Evolutionary conservation across 2,113 vertebrate genomes (phyloP).

Genomic region (Nyctereutes procyonoides): DNA sequence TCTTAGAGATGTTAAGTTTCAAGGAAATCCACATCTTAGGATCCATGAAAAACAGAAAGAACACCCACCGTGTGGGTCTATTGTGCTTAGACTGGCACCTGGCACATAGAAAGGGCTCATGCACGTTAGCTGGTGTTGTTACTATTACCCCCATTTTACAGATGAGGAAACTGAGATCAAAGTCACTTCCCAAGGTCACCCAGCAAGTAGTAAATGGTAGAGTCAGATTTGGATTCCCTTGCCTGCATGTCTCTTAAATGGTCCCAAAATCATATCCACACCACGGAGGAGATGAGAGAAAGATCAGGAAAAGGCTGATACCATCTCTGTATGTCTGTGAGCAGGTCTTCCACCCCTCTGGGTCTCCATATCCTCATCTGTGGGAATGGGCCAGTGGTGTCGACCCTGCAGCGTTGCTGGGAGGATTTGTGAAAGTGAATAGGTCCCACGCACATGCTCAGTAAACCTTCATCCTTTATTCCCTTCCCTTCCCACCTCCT

Average conservation of each 20-base stretch:
- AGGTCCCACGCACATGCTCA: rapidly evolving
- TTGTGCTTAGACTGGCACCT: too few relatives aligned
- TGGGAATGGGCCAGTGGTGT: neutral
- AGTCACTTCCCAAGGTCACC: neutral
- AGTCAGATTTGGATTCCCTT: neutral
- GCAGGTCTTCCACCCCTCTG: neutral
- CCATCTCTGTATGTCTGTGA: rapidly evolving
- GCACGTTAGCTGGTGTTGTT: rapidly evolving
- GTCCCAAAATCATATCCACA: rapidly evolving
- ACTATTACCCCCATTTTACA: neutral
- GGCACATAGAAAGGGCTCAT: neutral
- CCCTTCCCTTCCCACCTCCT: rapidly evolving
- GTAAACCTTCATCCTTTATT: neutral
- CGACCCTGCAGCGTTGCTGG: too few relatives aligned
- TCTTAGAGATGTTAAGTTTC: neutral
- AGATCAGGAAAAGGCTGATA: neutral
- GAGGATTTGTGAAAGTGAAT: neutral
- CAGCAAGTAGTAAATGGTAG: neutral
- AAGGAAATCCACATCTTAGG: neutral
- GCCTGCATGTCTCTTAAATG: neutral
- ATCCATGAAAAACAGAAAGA: neutral
- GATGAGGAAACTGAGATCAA: neutral
- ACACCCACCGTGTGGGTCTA: neutral
- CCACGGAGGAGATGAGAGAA: neutral
- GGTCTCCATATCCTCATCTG: neutral